Percentiles rank a stretch among this genome's conserved stretches.
Evolutionary conservation across 2,888 invertebrate genomes (phyloP).

Genomic region (Mesoligia furuncula): DNA sequence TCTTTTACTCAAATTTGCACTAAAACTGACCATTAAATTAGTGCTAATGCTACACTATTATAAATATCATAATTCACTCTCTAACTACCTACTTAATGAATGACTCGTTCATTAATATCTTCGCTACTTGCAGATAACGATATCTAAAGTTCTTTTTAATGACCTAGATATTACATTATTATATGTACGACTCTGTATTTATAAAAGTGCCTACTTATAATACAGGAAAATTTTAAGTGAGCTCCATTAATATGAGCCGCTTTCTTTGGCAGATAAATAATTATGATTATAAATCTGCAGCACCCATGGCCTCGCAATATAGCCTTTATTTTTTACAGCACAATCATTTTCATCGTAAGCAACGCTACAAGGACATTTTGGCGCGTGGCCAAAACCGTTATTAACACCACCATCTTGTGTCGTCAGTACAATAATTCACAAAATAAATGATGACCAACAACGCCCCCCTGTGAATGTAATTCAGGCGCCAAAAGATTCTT

Average conservation of each 20-base stretch:
- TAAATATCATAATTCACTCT: conserved; percentile 7
- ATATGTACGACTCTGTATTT: conserved; percentile 7
- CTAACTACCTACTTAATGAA: conserved; percentile 28
- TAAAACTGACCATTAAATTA: background rate
- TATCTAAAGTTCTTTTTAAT: conserved; percentile 23
- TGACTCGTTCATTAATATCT: conserved; percentile 46
- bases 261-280: conserved; percentile 35
- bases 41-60: background rate
- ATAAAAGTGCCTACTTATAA: background rate
- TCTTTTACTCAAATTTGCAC: background rate
- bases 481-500: background rate
- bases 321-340: background rate
- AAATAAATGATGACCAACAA: background rate
- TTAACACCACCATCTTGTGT: background rate
- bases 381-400: background rate
- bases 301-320: background rate
- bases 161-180: conserved; percentile 25
- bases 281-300: conserved; percentile 21
- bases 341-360: background rate
- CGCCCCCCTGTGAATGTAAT: background rate
- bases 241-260: background rate
- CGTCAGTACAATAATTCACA: too few relatives aligned
- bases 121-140: conserved; percentile 17
- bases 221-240: conserved; percentile 1
- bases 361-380: background rate